Conservation (phyloP, 2,888 invertebrate species). For the Caenorhabditis doughertyi region DNA sequence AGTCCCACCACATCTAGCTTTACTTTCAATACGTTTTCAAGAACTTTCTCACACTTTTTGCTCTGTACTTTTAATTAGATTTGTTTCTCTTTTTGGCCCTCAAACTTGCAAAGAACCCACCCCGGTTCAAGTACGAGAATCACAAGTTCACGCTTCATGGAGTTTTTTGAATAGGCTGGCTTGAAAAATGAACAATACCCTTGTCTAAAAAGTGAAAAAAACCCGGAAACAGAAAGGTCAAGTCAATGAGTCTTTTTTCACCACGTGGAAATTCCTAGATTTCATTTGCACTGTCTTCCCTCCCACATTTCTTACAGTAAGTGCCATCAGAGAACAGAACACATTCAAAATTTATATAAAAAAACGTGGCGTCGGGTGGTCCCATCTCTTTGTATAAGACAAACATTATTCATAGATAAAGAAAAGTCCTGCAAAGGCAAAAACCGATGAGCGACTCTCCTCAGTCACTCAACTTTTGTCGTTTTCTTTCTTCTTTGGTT, state of each 20-base stretch:
- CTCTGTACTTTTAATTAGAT: slow-evolving; percentile 62
- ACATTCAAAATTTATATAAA: slow-evolving; percentile 64
- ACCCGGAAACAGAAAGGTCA: slow-evolving; percentile 35
- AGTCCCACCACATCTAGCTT: slow-evolving; percentile 19
- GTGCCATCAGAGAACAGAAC: slow-evolving; percentile 6
- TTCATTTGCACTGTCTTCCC: neutral
- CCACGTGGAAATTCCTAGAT: neutral
- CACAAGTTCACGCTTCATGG: slow-evolving; percentile 20
- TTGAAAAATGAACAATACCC: slow-evolving; percentile 10
- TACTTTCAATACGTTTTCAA: slow-evolving; percentile 21
- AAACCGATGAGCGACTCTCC: slow-evolving; percentile 25
- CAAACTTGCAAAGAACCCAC: neutral
- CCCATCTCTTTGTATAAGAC: slow-evolving; percentile 26
- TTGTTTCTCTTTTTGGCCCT: slow-evolving; percentile 11
- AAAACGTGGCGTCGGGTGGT: slow-evolving; percentile 44
- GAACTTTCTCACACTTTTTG: slow-evolving; percentile 35
- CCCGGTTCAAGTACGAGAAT: slow-evolving; percentile 18
- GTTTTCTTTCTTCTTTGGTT: slow-evolving; percentile 22
- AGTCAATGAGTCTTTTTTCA: neutral
- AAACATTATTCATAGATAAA: slow-evolving; percentile 63
- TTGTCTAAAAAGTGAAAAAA: neutral
- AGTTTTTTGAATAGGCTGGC: slow-evolving; percentile 4
- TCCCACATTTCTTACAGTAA: neutral
- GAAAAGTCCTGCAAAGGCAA: slow-evolving; percentile 46
- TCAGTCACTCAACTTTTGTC: slow-evolving; percentile 50